Evolutionary conservation across 2,113 vertebrate species (phyloP), one percentile per base, ranked within the genome.

Genomic region (Oncorhynchus tshawytscha): DNA sequence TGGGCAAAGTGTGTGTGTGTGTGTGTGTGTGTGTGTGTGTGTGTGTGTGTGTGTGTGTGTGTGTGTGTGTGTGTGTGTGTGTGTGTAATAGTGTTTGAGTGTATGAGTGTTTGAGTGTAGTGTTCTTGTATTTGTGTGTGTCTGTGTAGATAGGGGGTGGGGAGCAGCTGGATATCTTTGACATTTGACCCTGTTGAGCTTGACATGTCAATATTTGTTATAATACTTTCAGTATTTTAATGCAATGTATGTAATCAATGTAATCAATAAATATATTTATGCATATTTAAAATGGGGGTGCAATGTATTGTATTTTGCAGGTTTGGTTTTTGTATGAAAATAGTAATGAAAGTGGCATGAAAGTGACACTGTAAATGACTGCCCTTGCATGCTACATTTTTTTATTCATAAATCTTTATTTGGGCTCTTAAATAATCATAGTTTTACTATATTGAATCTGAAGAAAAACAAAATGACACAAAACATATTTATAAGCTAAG

Each of bases 181-280:
- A 45, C 39, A 45, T 45, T 45, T 45, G 34, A 74, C 72, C 72
- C 34, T 15, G 66, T 31, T 27, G 22, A 74, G 22, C n/a, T 18
- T 49, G 13, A 24, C 62, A 5, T 25, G 60, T 49, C 25, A 71
- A 71, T 66, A 74, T 25, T 24, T 74, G 22, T 65, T 65, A 73
- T 29, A 66, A 74, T 74, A 74, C 39, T 27, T 18, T 74, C 9
- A 64, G 31, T 16, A 49, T 25, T 64, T 13, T 64, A 73, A 73
- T 22, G 59, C 54, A 62, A 64, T 64, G n/a, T n/a, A n/a, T n/a
- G n/a, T n/a, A n/a, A n/a, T n/a, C n/a, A n/a, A n/a, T n/a, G n/a
- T n/a, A 64, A 64, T 45, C 59, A 64, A 73, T 57, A 59, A 1
- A 15, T 49, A 27, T 27, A 59, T 71, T 29, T 57, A 11, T 49